phyloP scores from a whole-genome alignment of 2,888 invertebrate species.

The Gymnoscelis rufifasciata region DNA sequence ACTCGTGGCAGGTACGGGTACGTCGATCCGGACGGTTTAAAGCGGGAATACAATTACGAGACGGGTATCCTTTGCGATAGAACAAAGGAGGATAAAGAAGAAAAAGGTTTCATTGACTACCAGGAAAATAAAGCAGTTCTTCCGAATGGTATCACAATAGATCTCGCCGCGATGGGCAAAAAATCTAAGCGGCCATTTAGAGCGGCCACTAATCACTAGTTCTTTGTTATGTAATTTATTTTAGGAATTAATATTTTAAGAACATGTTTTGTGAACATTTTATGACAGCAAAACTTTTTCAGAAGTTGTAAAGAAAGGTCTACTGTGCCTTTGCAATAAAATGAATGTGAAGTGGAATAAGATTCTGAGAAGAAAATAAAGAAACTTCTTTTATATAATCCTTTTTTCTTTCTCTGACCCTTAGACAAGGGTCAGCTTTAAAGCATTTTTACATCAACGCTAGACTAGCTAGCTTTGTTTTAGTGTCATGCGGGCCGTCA shows the following conservation, averaged over 20 bases:
- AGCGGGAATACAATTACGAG: slow-evolving; percentile 89
- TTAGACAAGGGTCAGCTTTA: too few species aligned
- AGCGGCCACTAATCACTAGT: slow-evolving; percentile 71
- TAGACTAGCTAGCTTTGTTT: too few species aligned
- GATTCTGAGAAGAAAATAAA: too few species aligned
- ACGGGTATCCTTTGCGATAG: slow-evolving; percentile 87
- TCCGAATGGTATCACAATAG: slow-evolving; percentile 85
- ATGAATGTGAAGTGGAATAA: too few species aligned
- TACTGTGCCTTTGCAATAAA: slow-evolving; percentile 1
- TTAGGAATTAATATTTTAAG: slow-evolving; percentile 59
- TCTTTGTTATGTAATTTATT: slow-evolving; percentile 62
- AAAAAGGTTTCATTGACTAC: slow-evolving; percentile 85
- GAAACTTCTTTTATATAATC: too few species aligned
- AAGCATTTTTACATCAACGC: too few species aligned
- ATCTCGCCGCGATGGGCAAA: slow-evolving; percentile 84
- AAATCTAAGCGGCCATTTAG: slow-evolving; percentile 84
- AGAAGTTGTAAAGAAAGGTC: neutral
- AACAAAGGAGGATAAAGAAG: slow-evolving; percentile 72
- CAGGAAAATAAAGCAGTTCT: slow-evolving; percentile 85
- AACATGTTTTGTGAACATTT: slow-evolving; percentile 43
- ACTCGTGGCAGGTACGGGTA: slow-evolving; percentile 91
- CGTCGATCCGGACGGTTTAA: slow-evolving; percentile 89
- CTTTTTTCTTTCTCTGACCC: too few species aligned
- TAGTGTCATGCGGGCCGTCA: too few species aligned
- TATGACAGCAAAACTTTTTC: too few species aligned